Base-by-base conservation (phyloP, 2,797 vertebrate genomes). In the Geotrypetes seraphini region DNA sequence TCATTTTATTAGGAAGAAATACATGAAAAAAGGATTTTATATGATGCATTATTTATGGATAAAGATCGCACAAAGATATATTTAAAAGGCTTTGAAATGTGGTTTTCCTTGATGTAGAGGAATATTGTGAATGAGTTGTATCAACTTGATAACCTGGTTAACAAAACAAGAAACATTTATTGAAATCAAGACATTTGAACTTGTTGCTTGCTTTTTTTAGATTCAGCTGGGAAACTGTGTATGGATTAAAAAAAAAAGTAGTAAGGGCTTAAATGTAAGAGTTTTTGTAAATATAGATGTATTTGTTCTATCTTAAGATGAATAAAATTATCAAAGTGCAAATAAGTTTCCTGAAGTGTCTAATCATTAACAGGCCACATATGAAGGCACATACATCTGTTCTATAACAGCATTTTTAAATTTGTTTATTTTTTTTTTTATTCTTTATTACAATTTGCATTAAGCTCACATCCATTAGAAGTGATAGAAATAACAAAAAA, bases 211-310 rank as follows among this genome's bases (percentile, higher is more conserved):
- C 53, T 34, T 53, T n/a, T n/a, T 5, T 12, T 33, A 34, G 5
- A 7, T 41, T 59, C 35, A 37, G 13, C 43, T 31, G 7, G 38
- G 30, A 39, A 43, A 29, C 30, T 61, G 5, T 41, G 5, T 66
- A 27, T 54, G 25, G 50, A 33, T 71, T 49, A 47, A 51, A 53
- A 33, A 47, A 26, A 57, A 40, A 30, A 60, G 43, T 22, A 30
- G 18, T 36, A 68, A 71, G 55, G 59, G 54, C 72, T 71, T 51
- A 49, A 60, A 47, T 39, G 69, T 60, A 66, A 60, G 53, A 35
- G 34, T 32, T 57, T n/a, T 42, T 43, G 31, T 71, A 31, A 66
- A 39, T 50, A 47, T 43, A 66, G 49, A 44, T 67, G 28, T 52
- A 53, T 62, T 37, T 65, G 24, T 67, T 71, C 42, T 51, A 53